Base-by-base conservation (phyloP, 2,797 vertebrate genomes). In the Odontamblyopus lacepedii region DNA sequence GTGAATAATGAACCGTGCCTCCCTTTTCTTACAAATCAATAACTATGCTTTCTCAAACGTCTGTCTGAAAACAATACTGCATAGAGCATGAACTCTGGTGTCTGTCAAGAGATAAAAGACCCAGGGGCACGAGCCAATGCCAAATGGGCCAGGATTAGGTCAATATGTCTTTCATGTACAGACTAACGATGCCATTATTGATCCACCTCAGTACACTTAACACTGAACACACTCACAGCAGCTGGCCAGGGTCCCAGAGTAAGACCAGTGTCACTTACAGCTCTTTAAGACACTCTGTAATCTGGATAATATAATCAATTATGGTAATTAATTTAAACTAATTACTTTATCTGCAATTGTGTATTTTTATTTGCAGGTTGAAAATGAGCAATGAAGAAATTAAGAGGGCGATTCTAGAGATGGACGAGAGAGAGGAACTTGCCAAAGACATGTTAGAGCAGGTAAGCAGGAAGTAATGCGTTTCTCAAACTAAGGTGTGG, bases 391-490 rank as follows among this genome's bases (percentile, higher is more conserved):
- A 99, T 6, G 97, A 98, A 73, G 97, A 99, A 93, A 98, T 99
- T 83, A 96, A 92, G 81, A 95, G 95, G 83, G 97, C 97, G 4
- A 94, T 99, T 77, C 84, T 99, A 70, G 96, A 95, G 89, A 99
- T 99, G 97, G 97, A 99, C 11, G 97, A 99, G 83, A 95, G 96
- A 80, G 97, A 99, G 80, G 97, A 99, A 85, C 91, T 99, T 0
- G 95, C 97, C 0, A 99, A 98, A 91, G 97, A 99, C 66, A 99
- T 99, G 97, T 83, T 99, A 87, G 97, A 99, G 79, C 97, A 99
- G 96, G 97, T 98, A 29, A 29, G 29, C 12, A 7, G 13, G n/a
- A 4, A 16, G 12, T 19, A 41, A 3, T 38, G 23, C 16, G 23
- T 27, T 50, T 30, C 30, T 63, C 18, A 19, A 38, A 11, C 30